Base-by-base conservation (phyloP, 2,113 vertebrate genomes). In the Genyomyrus donnyi region DNA sequence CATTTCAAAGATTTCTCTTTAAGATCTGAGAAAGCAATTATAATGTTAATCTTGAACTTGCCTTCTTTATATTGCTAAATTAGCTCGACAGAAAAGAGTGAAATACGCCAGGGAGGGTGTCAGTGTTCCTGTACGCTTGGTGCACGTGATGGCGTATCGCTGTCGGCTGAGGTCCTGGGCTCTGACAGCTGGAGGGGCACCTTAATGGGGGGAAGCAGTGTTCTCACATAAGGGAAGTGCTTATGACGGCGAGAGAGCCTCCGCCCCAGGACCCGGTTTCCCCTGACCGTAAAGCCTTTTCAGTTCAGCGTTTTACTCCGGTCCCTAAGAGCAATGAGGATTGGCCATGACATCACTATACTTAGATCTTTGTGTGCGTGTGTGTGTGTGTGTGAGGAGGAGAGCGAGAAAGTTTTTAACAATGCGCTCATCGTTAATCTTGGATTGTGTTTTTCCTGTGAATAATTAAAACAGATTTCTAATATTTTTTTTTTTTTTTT, bases 1-100 rank as follows among this genome's bases (percentile, higher is more conserved):
- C 10, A 80, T 42, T 80, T 80, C 4, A 42, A 80, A 80, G 74
- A 80, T 80, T 42, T 42, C 70, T 39, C 39, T 77, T 77, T 77
- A 77, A 77, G 70, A 39, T 77, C 74, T 80, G 74, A 42, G 74
- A 80, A 80, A 42, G 74, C 74, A 80, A 42, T 80, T 77, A 77
- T 77, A 42, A 80, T 80, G 74, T 42, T 77, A 77, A 8, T 39
- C 70, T 39, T 80, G 74, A 70, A 70, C 1, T 80, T 80, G 35
- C 74, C 35, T 19, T 13, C 74, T 2, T 80, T 77, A 77, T 77
- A 77, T 77, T 80, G 6, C 35, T 19, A 80, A 5, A 19, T 80
- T 42, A 19, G 35, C 35, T 15, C 0, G 74, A 39, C 31, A 19
- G 13, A 19, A 5, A 21, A 39, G 35, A 42, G 17, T 42, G 35